Evolutionary conservation across 2,113 vertebrate species (phyloP).

Genomic region (Actinemys pallida): DNA sequence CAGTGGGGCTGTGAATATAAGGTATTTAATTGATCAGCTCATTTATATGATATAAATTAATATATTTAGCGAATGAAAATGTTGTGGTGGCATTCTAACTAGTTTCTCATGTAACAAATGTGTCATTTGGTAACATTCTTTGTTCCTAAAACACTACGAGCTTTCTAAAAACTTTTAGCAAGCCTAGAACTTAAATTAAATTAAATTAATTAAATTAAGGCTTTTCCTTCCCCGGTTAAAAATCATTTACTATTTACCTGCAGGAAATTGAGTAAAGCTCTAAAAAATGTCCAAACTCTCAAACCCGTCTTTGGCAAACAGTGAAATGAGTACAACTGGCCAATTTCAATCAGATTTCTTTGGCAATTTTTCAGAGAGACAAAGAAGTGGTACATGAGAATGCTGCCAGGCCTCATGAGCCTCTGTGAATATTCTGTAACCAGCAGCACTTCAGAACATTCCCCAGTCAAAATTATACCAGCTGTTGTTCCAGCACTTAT

Average conservation of each 20-base stretch:
- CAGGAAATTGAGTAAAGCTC: slow-evolving; percentile 9
- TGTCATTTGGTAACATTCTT: not conserved
- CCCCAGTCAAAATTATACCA: slow-evolving; percentile 56
- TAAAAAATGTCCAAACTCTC: slow-evolving; percentile 12
- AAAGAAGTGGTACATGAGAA: not conserved
- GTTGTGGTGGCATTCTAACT: not conserved
- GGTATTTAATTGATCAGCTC: not conserved
- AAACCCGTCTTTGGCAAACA: slow-evolving; percentile 35
- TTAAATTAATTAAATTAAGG: too few species aligned
- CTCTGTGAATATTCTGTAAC: slow-evolving; percentile 65
- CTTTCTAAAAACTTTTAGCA: not conserved
- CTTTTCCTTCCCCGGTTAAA: not conserved
- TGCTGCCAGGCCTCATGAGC: slow-evolving; percentile 54
- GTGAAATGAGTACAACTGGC: slow-evolving; percentile 38
- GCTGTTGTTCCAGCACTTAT: slow-evolving; percentile 47
- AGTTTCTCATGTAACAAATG: not conserved
- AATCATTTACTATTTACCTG: not conserved
- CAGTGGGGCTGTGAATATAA: not conserved
- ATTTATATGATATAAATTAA: not conserved
- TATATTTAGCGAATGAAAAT: not conserved
- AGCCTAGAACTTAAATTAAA: not conserved
- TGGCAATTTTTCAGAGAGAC: slow-evolving; percentile 63
- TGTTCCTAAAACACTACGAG: not conserved
- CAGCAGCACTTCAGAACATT: slow-evolving; percentile 41
- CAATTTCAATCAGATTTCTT: slow-evolving; percentile 52